These are phyloP conservation scores for Vulpes ferrilata DNA, from an alignment of 2,113 vertebrate species.

Conservation along the genomic window DNA sequence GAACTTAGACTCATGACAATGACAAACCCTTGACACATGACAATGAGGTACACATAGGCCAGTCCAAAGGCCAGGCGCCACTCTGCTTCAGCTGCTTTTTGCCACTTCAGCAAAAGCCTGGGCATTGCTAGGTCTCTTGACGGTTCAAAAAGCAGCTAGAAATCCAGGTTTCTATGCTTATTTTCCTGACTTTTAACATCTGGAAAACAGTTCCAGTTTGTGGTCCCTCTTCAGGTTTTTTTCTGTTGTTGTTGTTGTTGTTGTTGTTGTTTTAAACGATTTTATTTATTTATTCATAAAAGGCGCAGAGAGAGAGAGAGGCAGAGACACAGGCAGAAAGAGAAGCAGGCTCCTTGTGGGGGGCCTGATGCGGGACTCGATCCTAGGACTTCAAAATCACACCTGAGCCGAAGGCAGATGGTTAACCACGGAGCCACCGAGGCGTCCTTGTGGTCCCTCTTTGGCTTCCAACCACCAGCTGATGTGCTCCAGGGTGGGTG, in stretches of 20 bases:
- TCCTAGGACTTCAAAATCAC: no score
- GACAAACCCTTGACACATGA: background rate
- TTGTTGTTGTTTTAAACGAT: no score
- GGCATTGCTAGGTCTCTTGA: background rate
- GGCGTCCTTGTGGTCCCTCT: no score
- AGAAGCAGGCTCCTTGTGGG: no score
- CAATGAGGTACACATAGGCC: background rate
- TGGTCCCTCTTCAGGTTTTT: no score
- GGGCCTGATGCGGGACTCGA: no score
- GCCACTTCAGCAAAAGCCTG: background rate
- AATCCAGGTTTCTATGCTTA: background rate
- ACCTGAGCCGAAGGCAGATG: no score
- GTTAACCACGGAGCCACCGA: no score
- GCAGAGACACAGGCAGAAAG: no score
- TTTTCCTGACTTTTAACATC: background rate
- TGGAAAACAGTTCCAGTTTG: background rate
- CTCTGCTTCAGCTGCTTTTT: background rate
- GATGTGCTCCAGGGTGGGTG: background rate
- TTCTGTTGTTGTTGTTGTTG: no score
- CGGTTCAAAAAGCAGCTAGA: background rate
- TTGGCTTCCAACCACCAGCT: background rate
- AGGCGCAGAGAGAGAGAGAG: no score
- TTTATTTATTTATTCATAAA: no score
- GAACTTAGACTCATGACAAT: rapidly evolving
- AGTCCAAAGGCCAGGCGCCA: background rate